Base-by-base conservation (phyloP, 2,888 invertebrate genomes). In the Drosophila mimica region DNA sequence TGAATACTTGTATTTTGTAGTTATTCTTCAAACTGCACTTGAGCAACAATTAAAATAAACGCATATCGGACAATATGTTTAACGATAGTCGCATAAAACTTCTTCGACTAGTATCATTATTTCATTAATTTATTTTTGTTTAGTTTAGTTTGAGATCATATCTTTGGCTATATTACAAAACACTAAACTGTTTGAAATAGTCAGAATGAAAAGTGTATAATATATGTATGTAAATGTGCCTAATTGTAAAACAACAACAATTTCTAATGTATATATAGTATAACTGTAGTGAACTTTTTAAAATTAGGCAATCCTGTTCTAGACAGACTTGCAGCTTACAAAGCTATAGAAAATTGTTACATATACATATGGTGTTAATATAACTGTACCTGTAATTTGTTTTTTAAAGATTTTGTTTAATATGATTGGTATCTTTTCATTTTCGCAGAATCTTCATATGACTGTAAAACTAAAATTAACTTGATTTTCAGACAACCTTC, bases 101-200 rank as follows among this genome's bases (percentile, higher is more conserved):
- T 79, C 79, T 56, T 49, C 28, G 40, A 53, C 69, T 80, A 86
- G 25, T 58, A 62, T 77, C 54, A 6, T 40, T 59, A 63, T 54
- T 68, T 66, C 30, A 38, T 57, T 2, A 40, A 49, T 40, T n/a
- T 40, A 4, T 3, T 43, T 67, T 57, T 1, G 3, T n/a, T 52
- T 15, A 49, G 60, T n/a, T 61, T 40, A 25, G 20, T 56, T 80
- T 69, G 81, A 83, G 79, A 89, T 89, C 83, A 72, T 71, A 78
- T 76, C 73, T 88, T 73, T 89, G 84, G 81, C 87, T 89, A 89
- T 69, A 46, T 79, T 88, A 86, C 87, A 81, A 70, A 64, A 72
- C 48, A 65, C 25, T 46, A 46, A 4, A 67, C 34, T 33, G 43
- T 49, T 63, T 40, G 9, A 28, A 54, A 52, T 65, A 73, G 48